Evolutionary conservation across 2,113 vertebrate genomes (phyloP), one percentile per base, ranked within the genome.

Genomic region (Alexandromys fortis): DNA sequence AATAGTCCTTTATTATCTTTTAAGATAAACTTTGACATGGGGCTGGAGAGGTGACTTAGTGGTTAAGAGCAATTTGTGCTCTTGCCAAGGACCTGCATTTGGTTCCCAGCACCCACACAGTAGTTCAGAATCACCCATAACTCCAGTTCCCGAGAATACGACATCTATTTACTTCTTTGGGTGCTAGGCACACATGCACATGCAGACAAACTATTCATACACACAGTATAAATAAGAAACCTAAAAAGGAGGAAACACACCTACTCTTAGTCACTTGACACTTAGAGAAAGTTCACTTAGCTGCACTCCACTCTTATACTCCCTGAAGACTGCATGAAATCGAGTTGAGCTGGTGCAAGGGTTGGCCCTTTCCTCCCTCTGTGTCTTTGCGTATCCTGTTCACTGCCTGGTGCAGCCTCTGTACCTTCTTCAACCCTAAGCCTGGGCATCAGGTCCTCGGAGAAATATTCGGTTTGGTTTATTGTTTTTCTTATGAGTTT

Each of bases 401-500:
- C 58, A 45, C 22, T 70, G 14, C 4, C 42, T 22, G 77, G 72
- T 65, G 63, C 55, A 63, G 68, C 13, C 24, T 49, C 2, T 79
- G n/a, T 1, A 2, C n/a, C 78, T 72, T 30, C 38, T 92, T 92
- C 2, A 67, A 33, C 92, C 85, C 19, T 65, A 49, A 92, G 33
- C 24, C 16, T 89, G 38, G 28, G 14, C 17, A 73, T 58, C 11
- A 68, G 24, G 21, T 92, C 58, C 28, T 95, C 38, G 13, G 70
- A 73, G 79, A 92, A 89, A 38, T 63, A 47, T 47, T 81, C 8
- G 22, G 24, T 55, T 76, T 82, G 52, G 76, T 65, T 79, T 45
- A 38, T 86, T 92, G 24, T 87, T 58, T 85, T 49, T 90, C 30
- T 92, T 86, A 24, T 92, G 93, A 94, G 58, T n/a, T 94, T 83